A percentile compares a stretch with the other conserved stretches of the same genome.
Conservation (phyloP, 2,113 vertebrate genomes). For the Acanthisitta chloris region DNA sequence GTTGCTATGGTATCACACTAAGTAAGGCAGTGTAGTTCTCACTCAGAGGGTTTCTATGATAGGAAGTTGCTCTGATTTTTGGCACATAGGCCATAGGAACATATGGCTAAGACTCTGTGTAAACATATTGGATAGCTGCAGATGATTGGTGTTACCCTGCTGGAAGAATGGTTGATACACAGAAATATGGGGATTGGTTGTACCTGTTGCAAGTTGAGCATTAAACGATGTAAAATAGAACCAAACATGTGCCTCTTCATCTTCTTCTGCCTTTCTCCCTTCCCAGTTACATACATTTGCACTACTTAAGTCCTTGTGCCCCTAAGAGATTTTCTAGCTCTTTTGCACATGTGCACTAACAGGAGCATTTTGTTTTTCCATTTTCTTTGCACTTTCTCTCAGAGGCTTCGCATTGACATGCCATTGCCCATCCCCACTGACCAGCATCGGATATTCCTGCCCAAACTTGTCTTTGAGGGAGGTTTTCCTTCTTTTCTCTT, state of each 20-base stretch:
- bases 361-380: background rate
- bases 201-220: background rate
- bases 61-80: slow-evolving; percentile 34
- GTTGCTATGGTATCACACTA: slow-evolving; percentile 25
- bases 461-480: background rate
- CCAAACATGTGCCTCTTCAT: background rate
- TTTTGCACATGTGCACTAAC: background rate
- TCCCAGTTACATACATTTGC: background rate
- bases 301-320: background rate
- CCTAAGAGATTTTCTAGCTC: background rate
- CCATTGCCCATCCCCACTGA: background rate
- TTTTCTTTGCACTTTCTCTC: background rate
- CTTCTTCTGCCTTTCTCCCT: background rate
- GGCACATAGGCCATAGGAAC: background rate
- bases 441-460: background rate
- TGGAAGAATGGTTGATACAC: background rate
- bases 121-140: slow-evolving; percentile 6
- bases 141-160: background rate
- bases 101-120: slow-evolving; percentile 11
- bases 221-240: background rate
- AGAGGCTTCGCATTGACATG: background rate
- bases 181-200: background rate
- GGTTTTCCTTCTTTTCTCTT: background rate
- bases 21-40: background rate
- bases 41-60: slow-evolving; percentile 22